Percentiles rank a stretch among this genome's conserved stretches.
Evolutionary conservation across 2,113 vertebrate genomes (phyloP).

Genomic region (Elgaria multicarinata): DNA sequence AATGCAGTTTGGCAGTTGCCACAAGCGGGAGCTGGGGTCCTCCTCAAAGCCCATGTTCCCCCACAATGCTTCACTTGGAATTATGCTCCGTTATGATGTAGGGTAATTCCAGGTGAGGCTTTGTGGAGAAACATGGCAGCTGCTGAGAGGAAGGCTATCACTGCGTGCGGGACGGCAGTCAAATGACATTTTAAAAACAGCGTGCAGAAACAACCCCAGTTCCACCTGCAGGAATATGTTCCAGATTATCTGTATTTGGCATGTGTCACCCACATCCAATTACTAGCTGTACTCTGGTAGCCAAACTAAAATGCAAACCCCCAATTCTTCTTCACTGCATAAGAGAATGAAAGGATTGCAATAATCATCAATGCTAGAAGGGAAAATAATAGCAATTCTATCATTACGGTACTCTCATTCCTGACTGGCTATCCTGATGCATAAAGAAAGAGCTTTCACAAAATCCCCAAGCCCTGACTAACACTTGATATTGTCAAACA

Average conservation of each 20-base stretch:
- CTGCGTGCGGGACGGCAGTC: neutral
- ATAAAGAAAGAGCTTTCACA: neutral
- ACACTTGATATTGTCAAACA: neutral
- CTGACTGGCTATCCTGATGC: accelerated
- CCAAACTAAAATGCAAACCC: neutral
- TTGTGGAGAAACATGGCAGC: neutral
- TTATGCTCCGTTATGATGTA: neutral
- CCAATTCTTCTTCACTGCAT: constrained; percentile 1
- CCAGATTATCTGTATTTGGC: neutral
- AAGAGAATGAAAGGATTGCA: neutral
- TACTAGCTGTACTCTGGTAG: neutral
- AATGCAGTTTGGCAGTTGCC: neutral
- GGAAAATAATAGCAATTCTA: neutral
- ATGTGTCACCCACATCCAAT: neutral
- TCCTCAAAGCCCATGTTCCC: neutral
- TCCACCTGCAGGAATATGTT: neutral
- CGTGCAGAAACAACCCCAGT: too few species aligned
- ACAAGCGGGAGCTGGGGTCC: neutral
- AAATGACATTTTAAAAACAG: neutral
- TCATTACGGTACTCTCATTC: accelerated
- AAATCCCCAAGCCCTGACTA: constrained; percentile 9
- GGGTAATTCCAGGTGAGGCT: neutral
- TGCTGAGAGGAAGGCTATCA: neutral
- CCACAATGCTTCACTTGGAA: neutral
- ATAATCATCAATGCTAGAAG: neutral